Percentiles rank a stretch among this genome's conserved stretches.
phyloP scores from a whole-genome alignment of 2,113 vertebrate species.

The Sinocyclocheilus rhinocerous region DNA sequence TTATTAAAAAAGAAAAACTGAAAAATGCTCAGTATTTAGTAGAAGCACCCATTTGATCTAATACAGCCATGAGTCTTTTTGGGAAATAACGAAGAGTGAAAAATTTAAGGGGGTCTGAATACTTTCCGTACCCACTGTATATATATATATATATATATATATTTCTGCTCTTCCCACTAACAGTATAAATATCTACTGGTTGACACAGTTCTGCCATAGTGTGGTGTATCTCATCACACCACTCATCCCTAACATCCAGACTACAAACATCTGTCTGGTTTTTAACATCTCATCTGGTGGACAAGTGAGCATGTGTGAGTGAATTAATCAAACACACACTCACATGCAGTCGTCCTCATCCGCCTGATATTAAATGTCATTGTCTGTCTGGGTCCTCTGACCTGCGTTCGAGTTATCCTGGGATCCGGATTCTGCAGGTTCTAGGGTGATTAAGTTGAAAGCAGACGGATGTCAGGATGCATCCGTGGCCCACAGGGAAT shows the following conservation, averaged over 20 bases:
- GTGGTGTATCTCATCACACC: not conserved
- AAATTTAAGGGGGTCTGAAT: no score
- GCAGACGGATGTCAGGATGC: conserved; percentile 38
- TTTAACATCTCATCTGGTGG: conserved; percentile 64
- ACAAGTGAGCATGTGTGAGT: not conserved
- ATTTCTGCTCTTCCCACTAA: not conserved
- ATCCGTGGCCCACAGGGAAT: conserved; percentile 11
- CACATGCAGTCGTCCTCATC: not conserved
- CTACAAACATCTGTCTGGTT: conserved; percentile 27
- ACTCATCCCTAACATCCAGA: not conserved
- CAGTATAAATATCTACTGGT: not conserved
- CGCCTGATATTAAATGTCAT: conserved; percentile 24
- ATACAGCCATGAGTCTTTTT: no score
- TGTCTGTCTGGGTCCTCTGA: conserved; percentile 8
- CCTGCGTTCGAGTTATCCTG: not conserved
- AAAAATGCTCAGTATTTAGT: no score
- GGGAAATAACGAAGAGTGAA: no score
- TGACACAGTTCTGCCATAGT: not conserved
- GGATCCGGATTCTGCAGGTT: conserved; percentile 17
- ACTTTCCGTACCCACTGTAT: no score
- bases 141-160: no score
- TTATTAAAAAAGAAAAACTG: no score
- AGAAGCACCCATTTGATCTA: no score
- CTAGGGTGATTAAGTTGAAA: conserved; percentile 34
- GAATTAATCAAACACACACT: conserved; percentile 17